These are phyloP conservation scores for Diadegma fenestrale DNA, from an alignment of 2,888 invertebrate species.

Conservation along the genomic window DNA sequence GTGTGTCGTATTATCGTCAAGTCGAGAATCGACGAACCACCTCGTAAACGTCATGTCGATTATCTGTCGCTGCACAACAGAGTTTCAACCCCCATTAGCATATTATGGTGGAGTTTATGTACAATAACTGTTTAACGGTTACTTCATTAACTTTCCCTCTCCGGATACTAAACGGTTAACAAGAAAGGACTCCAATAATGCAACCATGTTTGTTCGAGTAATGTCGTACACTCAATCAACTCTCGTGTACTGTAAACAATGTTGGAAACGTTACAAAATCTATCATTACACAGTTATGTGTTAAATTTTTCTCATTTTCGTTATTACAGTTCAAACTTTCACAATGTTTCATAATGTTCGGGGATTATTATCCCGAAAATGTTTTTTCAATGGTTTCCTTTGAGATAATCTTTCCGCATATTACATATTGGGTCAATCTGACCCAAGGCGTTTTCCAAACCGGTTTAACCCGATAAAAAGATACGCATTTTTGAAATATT, in stretches of 20 bases:
- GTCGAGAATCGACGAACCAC: slow-evolving; percentile 53
- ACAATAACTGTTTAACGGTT: slow-evolving; percentile 53
- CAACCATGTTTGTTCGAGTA: slow-evolving; percentile 65
- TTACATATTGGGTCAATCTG: too few species aligned
- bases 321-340: too few species aligned
- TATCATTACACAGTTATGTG: not conserved
- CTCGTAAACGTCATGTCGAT: slow-evolving; percentile 74
- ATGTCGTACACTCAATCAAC: slow-evolving; percentile 52
- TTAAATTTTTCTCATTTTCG: not conserved
- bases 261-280: slow-evolving; percentile 66
- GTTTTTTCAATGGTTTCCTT: not conserved
- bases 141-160: slow-evolving; percentile 19
- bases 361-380: not conserved
- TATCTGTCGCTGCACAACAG: slow-evolving; percentile 70
- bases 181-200: slow-evolving; percentile 75
- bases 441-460: too few species aligned
- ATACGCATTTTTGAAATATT: too few species aligned
- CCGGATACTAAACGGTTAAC: not conserved
- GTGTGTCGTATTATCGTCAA: not conserved
- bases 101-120: slow-evolving; percentile 72
- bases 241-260: slow-evolving; percentile 65
- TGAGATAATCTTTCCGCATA: not conserved
- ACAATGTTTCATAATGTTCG: not conserved
- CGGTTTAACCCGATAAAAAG: too few species aligned
- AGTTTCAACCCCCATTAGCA: slow-evolving; percentile 76